These are phyloP conservation scores for Calliopsis andreniformis DNA, from an alignment of 1,140 invertebrate species.

Conservation along the genomic window DNA sequence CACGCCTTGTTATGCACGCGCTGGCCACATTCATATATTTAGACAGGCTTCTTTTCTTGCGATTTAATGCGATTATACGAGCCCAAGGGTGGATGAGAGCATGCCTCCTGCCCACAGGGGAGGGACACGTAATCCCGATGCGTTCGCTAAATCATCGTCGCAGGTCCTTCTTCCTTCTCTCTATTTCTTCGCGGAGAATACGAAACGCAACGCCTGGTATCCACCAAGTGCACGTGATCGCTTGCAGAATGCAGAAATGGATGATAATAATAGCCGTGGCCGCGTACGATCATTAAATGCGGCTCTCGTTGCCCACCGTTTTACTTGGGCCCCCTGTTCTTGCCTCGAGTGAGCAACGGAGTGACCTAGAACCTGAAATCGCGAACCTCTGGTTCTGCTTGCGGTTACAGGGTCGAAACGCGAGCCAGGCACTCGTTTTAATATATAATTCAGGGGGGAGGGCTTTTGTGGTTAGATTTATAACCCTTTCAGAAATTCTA, in stretches of 20 bases:
- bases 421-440: conserved; percentile 7
- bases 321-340: conserved; percentile 47
- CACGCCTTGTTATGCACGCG: conserved; percentile 57
- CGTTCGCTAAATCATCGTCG: conserved; percentile 32
- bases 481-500: conserved; percentile 8
- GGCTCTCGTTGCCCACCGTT: conserved; percentile 31
- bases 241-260: conserved; percentile 45
- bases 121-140: conserved; percentile 36
- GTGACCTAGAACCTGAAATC: conserved; percentile 67
- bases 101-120: background rate
- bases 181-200: background rate
- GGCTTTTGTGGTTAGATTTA: conserved; percentile 14
- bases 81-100: background rate
- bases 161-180: background rate
- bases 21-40: conserved; percentile 62
- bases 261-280: conserved; percentile 52
- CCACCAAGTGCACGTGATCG: conserved; percentile 12
- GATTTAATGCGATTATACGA: conserved; percentile 59
- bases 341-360: conserved; percentile 15
- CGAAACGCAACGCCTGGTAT: background rate
- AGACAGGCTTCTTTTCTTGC: conserved; percentile 49
- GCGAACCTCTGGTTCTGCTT: conserved; percentile 52
- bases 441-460: conserved; percentile 9
- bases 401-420: conserved; percentile 60
- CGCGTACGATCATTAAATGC: conserved; percentile 37